Percentiles rank a stretch among this genome's conserved stretches.
phyloP scores from a whole-genome alignment of 2,113 vertebrate genomes.

The Pygoscelis adeliae region DNA sequence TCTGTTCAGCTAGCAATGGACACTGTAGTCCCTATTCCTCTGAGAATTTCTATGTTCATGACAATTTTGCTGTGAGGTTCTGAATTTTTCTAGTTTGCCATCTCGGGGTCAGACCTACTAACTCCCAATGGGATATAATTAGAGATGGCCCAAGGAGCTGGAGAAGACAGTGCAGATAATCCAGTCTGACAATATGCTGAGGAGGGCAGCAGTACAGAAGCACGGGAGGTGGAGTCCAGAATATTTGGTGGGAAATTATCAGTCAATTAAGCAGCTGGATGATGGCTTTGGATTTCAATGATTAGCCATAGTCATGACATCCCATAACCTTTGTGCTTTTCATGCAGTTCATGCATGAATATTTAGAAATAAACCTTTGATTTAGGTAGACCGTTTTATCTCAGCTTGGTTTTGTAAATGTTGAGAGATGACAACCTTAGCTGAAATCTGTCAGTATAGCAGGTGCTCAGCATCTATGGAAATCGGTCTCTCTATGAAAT shows the following conservation, averaged over 20 bases:
- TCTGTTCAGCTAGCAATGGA: neutral
- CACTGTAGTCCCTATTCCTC: neutral
- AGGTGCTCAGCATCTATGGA: conserved; percentile 48
- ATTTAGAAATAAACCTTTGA: conserved; percentile 27
- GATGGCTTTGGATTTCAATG: conserved; percentile 21
- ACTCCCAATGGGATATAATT: conserved; percentile 29
- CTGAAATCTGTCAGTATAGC: neutral
- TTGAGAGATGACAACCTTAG: conserved; percentile 20
- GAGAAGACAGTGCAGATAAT: conserved; percentile 43
- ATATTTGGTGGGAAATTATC: conserved; percentile 21
- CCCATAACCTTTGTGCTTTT: neutral
- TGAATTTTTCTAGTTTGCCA: neutral
- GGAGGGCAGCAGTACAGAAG: conserved; percentile 15
- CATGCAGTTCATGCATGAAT: neutral
- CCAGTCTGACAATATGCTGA: conserved; percentile 53
- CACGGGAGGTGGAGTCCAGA: neutral
- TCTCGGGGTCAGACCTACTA: conserved; percentile 9
- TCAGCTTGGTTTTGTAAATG: neutral
- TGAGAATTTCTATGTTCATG: neutral
- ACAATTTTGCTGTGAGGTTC: neutral
- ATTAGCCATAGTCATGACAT: neutral
- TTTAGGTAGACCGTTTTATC: conserved; percentile 8
- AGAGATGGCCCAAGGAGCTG: conserved; percentile 50
- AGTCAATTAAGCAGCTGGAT: conserved; percentile 19
- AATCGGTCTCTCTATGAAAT: conserved; percentile 52